Evolutionary conservation across 2,113 vertebrate species (phyloP).

Genomic region (Leucosticte australis): DNA sequence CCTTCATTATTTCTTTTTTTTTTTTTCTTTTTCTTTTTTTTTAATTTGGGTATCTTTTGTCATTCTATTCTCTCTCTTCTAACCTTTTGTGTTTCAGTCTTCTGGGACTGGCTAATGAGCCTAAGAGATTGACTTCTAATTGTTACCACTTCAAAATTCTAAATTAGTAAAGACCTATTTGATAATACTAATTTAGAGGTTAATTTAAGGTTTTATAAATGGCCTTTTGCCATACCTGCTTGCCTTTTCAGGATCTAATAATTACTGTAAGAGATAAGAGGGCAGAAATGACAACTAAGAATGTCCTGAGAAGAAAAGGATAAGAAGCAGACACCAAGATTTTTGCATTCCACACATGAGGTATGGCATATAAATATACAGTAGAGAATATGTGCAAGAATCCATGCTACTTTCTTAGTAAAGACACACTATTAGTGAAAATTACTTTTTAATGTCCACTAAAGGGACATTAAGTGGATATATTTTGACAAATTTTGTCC

Average conservation of each 20-base stretch:
- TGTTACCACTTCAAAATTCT: not conserved
- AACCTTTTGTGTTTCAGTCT: not conserved
- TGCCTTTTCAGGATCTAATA: not conserved
- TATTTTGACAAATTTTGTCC: not conserved
- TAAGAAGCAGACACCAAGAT: not conserved
- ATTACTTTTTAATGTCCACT: not conserved
- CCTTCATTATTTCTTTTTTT: accelerated
- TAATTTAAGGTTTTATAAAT: not conserved
- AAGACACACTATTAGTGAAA: not conserved
- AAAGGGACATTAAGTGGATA: not conserved
- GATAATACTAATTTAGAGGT: not conserved
- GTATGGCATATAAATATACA: not conserved
- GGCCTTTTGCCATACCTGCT: accelerated
- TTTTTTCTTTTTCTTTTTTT: too few relatives aligned
- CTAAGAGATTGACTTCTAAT: not conserved
- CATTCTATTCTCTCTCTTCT: not conserved
- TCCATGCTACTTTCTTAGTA: not conserved
- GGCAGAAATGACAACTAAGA: not conserved
- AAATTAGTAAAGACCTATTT: not conserved
- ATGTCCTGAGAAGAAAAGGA: not conserved
- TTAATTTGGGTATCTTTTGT: too few relatives aligned
- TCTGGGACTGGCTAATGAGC: not conserved
- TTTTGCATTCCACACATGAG: not conserved
- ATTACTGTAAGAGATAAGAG: not conserved
- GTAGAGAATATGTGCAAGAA: not conserved